Evolutionary conservation across 2,113 vertebrate genomes (phyloP).

Genomic region (Fulmarus glacialis): DNA sequence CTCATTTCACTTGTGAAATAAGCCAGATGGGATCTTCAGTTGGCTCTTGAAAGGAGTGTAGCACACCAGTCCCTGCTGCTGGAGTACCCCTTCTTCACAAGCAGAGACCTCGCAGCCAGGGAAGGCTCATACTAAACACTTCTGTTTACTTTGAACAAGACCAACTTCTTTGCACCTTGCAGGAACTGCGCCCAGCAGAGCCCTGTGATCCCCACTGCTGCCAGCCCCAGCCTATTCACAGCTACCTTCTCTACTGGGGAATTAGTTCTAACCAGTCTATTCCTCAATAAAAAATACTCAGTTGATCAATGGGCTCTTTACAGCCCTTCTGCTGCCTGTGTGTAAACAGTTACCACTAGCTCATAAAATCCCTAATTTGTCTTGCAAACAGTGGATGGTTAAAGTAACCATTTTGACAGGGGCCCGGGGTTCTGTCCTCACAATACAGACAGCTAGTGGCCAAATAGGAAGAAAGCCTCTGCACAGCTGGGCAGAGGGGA

Average conservation of each 20-base stretch:
- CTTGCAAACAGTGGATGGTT: neutral
- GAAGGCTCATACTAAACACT: neutral
- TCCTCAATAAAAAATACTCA: slow-evolving; percentile 48
- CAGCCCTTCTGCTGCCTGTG: neutral
- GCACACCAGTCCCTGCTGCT: neutral
- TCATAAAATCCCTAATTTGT: slow-evolving; percentile 55
- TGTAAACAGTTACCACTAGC: slow-evolving; percentile 47
- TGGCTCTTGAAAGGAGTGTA: neutral
- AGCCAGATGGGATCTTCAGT: neutral
- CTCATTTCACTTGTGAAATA: neutral
- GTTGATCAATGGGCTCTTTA: slow-evolving; percentile 50
- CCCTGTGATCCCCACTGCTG: neutral
- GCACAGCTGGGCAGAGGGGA: neutral
- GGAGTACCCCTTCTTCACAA: neutral
- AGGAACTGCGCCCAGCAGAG: neutral
- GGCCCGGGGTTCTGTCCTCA: neutral
- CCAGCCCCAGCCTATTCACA: neutral
- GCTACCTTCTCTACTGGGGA: neutral
- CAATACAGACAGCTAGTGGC: neutral
- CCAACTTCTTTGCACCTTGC: neutral
- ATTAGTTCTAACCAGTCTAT: neutral
- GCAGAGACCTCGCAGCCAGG: neutral
- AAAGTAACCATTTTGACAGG: neutral
- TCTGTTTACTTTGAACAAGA: neutral
- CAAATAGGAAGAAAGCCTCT: neutral